Evolutionary conservation across 2,888 invertebrate genomes (phyloP).

Genomic region (Drosophila subquinaria): DNA sequence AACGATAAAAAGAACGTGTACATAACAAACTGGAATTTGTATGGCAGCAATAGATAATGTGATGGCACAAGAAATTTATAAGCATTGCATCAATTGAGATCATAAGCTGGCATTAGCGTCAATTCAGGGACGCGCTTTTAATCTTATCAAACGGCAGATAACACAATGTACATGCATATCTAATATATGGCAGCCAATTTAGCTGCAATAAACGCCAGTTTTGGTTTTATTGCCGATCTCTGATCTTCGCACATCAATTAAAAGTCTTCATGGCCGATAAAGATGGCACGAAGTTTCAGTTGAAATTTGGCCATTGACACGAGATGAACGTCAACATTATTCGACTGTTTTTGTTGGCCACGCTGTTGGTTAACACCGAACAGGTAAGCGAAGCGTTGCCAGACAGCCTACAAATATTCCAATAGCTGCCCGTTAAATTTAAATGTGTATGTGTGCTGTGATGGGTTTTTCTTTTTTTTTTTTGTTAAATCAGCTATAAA

Average conservation of each 20-base stretch:
- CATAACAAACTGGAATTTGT: not conserved
- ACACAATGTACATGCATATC: not conserved
- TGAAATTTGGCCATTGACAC: constrained; percentile 1
- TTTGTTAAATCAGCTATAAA: too few relatives aligned
- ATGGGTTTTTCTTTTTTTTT: too few relatives aligned
- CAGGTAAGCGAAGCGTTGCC: constrained; percentile 41
- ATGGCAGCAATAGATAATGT: not conserved
- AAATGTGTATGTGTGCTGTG: too few relatives aligned
- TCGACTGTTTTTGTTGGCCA: constrained; percentile 12
- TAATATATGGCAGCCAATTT: not conserved
- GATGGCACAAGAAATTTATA: not conserved
- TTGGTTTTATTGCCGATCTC: not conserved
- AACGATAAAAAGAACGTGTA: too few relatives aligned
- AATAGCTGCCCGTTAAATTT: not conserved
- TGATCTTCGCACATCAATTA: constrained; percentile 5
- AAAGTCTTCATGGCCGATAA: constrained; percentile 16
- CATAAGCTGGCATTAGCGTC: not conserved
- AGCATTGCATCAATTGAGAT: not conserved
- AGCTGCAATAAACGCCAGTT: not conserved
- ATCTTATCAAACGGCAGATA: constrained; percentile 10
- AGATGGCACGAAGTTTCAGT: constrained; percentile 24
- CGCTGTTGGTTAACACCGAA: constrained; percentile 1
- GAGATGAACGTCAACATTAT: constrained; percentile 27
- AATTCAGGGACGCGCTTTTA: not conserved
- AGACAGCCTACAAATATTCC: not conserved